Evolutionary conservation across 30 jellyfish, hydroid and myxozoan species (phyloP).

Genomic region (Aurelia sp.): DNA sequence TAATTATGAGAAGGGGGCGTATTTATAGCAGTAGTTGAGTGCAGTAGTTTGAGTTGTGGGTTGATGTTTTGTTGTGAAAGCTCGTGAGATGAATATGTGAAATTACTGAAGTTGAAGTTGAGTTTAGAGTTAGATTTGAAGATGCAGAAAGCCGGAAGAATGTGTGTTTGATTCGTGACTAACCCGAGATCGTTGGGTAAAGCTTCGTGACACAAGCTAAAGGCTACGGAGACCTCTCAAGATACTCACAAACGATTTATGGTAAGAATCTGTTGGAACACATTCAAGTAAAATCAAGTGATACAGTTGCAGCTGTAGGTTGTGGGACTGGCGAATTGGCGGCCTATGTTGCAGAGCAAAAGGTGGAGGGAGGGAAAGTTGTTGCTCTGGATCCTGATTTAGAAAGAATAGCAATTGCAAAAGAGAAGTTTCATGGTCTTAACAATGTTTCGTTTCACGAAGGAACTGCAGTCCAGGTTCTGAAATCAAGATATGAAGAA

Average conservation of each 20-base stretch:
- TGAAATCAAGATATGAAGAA: slow-evolving; percentile 11
- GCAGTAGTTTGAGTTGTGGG: too few species aligned
- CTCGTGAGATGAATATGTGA: too few species aligned
- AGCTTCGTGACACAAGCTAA: too few species aligned
- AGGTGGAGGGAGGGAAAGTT: slow-evolving; percentile 71
- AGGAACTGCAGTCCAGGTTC: slow-evolving; percentile 59
- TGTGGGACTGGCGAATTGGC: slow-evolving; percentile 85
- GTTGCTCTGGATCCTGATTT: slow-evolving; percentile 75
- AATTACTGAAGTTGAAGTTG: too few species aligned
- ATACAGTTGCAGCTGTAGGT: slow-evolving; percentile 62
- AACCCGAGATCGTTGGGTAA: too few species aligned
- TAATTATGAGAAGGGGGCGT: too few species aligned
- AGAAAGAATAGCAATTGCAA: slow-evolving; percentile 62
- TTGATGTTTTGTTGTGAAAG: too few species aligned
- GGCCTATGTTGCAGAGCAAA: slow-evolving; percentile 32
- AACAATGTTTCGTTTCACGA: slow-evolving; percentile 31
- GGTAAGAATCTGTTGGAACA: slow-evolving; percentile 45
- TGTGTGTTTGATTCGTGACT: too few species aligned
- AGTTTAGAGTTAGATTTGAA: too few species aligned
- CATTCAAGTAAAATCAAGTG: slow-evolving; percentile 27
- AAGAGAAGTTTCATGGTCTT: not conserved
- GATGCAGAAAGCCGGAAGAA: too few species aligned
- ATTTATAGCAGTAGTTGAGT: too few species aligned
- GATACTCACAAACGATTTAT: slow-evolving; percentile 35
- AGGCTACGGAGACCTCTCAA: slow-evolving; percentile 10